phyloP scores from a whole-genome alignment of 2,797 vertebrate genomes.

The Phylloscopus collybita region DNA sequence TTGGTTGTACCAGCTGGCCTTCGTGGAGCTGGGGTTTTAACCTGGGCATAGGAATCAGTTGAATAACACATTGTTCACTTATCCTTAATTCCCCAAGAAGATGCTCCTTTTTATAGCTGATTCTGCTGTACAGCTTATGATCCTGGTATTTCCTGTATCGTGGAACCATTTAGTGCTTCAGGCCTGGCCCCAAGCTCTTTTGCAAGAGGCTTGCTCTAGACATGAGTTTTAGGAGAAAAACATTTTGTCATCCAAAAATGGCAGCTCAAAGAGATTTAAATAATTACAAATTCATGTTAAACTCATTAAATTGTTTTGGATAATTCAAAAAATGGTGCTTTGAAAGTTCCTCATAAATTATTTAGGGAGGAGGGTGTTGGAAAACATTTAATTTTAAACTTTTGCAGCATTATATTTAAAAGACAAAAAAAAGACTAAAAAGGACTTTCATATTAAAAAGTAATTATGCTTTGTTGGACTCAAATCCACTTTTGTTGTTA shows the following conservation, averaged over 20 bases:
- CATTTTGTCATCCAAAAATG: slow-evolving; percentile 60
- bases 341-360: slow-evolving; percentile 22
- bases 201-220: background rate
- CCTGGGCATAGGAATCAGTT: background rate
- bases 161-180: background rate
- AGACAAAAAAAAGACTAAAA: background rate
- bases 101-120: background rate
- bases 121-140: background rate
- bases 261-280: slow-evolving; percentile 56
- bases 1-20: background rate
- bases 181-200: slow-evolving; percentile 23
- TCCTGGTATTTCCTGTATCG: background rate
- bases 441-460: background rate
- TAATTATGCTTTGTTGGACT: slow-evolving; percentile 19
- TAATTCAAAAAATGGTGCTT: slow-evolving; percentile 10
- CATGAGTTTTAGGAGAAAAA: slow-evolving; percentile 48
- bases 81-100: background rate
- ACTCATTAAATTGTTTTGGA: slow-evolving; percentile 64
- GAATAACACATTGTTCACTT: background rate
- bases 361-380: background rate
- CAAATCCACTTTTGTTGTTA: background rate
- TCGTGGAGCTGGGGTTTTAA: fast-evolving
- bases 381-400: slow-evolving; percentile 24
- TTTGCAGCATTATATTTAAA: background rate
- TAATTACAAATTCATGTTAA: slow-evolving; percentile 64